Conservation (phyloP, 2,888 invertebrate species). For the Ypsolopha sequella region DNA sequence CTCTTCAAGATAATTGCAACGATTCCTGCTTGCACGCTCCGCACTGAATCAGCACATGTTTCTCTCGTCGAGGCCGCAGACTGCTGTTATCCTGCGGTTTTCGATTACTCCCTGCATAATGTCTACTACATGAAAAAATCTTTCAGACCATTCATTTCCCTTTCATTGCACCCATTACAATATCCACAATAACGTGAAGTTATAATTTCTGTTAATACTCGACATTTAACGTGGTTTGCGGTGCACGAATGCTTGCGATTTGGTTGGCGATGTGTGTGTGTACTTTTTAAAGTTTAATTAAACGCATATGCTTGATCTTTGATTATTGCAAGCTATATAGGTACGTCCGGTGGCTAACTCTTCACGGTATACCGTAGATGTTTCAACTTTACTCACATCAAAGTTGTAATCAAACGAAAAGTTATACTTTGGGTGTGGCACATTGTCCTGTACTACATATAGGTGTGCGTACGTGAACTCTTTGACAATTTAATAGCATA, state of each 20-base stretch:
- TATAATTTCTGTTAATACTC: slow-evolving; percentile 29
- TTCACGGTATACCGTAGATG: no score
- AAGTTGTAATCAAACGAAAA: no score
- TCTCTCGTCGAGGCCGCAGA: slow-evolving; percentile 36
- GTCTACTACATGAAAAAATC: slow-evolving; percentile 8
- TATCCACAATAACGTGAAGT: slow-evolving; percentile 1
- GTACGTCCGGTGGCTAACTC: slow-evolving; percentile 12
- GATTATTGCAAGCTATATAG: slow-evolving; percentile 52
- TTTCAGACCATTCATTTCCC: neutral
- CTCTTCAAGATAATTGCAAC: neutral
- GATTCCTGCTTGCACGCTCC: slow-evolving; percentile 16
- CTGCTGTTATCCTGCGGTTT: slow-evolving; percentile 54
- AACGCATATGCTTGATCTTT: slow-evolving; percentile 34
- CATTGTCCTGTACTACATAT: slow-evolving; percentile 15
- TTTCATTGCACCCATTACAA: neutral
- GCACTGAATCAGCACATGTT: slow-evolving; percentile 55
- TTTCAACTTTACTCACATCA: no score
- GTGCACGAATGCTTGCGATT: slow-evolving; percentile 20
- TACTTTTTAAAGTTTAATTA: neutral
- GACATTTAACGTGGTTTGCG: slow-evolving; percentile 29
- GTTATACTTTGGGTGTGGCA: no score
- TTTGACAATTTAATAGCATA: slow-evolving; percentile 71
- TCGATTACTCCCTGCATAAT: slow-evolving; percentile 46
- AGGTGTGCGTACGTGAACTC: slow-evolving; percentile 46
- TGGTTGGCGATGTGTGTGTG: slow-evolving; percentile 12